Conservation (phyloP, 1,140 invertebrate genomes). For the Chrysomallon squamiferum region DNA sequence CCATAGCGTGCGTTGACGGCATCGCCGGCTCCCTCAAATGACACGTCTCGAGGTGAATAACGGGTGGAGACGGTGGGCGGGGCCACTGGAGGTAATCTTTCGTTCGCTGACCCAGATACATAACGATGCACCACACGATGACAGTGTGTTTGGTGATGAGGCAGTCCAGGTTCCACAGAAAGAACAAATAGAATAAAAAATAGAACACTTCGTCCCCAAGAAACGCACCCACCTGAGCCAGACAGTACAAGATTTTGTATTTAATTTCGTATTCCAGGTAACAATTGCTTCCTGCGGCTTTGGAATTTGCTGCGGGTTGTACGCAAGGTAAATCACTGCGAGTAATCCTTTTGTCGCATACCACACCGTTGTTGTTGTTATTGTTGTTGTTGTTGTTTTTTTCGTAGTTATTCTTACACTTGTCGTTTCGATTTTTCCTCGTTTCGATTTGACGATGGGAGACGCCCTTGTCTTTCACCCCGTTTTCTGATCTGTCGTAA, state of each 20-base stretch:
- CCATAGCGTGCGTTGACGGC: conserved; percentile 94
- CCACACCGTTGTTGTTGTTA: no score
- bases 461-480: no score
- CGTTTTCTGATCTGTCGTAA: no score
- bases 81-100: conserved; percentile 83
- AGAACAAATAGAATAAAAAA: conserved; percentile 75
- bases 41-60: conserved; percentile 76
- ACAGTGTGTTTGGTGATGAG: conserved; percentile 69
- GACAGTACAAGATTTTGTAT: background rate
- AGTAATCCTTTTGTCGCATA: no score
- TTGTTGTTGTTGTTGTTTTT: no score
- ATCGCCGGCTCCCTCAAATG: conserved; percentile 93
- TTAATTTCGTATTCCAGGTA: background rate
- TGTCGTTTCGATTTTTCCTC: no score
- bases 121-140: conserved; percentile 82
- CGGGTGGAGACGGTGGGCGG: conserved; percentile 81
- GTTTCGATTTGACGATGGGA: no score
- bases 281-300: background rate
- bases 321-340: no score
- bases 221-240: background rate
- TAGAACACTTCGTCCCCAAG: conserved; percentile 1
- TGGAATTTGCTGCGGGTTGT: no score
- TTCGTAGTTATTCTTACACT: no score
- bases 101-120: conserved; percentile 76
- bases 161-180: conserved; percentile 85